Conservation (phyloP, 2,797 vertebrate genomes). For the Ceyx erithaca region DNA sequence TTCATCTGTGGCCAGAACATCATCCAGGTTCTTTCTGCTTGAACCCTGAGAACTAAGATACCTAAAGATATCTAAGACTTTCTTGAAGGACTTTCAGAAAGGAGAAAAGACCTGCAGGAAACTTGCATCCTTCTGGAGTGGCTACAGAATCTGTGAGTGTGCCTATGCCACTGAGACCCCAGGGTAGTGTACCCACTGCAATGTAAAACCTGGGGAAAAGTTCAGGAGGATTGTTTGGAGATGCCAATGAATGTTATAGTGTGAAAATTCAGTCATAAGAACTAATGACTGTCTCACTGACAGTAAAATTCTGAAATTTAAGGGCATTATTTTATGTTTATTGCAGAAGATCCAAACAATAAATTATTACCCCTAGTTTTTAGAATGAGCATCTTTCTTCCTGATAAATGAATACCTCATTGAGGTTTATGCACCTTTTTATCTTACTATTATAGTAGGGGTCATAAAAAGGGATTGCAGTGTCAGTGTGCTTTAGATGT, state of each 20-base stretch:
- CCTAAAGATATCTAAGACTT: not conserved
- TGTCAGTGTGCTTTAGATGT: slow-evolving; percentile 24
- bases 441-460: slow-evolving; percentile 31
- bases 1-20: not conserved
- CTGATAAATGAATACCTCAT: slow-evolving; percentile 69
- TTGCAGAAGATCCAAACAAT: slow-evolving; percentile 68
- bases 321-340: slow-evolving; percentile 73
- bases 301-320: slow-evolving; percentile 73
- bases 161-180: not conserved
- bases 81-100: not conserved
- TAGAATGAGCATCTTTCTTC: slow-evolving; percentile 47
- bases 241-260: slow-evolving; percentile 59
- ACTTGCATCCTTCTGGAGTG: not conserved
- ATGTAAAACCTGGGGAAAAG: not conserved
- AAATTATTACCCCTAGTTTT: slow-evolving; percentile 62
- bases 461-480: slow-evolving; percentile 63
- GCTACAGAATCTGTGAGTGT: not conserved
- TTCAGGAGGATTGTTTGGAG: slow-evolving; percentile 16
- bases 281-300: slow-evolving; percentile 71
- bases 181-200: not conserved
- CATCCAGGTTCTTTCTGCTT: not conserved
- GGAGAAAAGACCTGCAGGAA: not conserved
- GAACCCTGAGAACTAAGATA: not conserved
- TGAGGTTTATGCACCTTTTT: slow-evolving; percentile 73
- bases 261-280: slow-evolving; percentile 70